Conservation (phyloP, 2,888 invertebrate genomes). For the Pachycephus smyrnensis region DNA sequence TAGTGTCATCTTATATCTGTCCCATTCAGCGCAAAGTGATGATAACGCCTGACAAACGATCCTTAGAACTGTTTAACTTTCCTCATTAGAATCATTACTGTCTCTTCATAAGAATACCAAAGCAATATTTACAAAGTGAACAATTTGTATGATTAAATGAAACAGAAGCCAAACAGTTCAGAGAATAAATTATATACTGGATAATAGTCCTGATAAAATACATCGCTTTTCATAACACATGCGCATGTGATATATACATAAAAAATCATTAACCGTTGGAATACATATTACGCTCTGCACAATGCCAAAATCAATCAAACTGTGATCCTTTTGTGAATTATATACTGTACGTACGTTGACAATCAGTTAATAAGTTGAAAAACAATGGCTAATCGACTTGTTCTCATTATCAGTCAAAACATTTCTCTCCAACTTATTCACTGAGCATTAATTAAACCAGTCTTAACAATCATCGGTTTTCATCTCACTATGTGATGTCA, state of each 20-base stretch:
- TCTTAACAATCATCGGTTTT: not conserved
- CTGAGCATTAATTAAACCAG: not conserved
- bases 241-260: not conserved
- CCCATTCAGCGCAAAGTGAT: not conserved
- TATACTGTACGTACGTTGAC: not conserved
- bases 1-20: not conserved
- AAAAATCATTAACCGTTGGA: not conserved
- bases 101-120: not conserved
- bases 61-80: not conserved
- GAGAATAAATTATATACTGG: not conserved
- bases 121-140: not conserved
- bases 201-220: not conserved
- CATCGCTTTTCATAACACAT: not conserved
- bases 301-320: not conserved
- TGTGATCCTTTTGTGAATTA: not conserved
- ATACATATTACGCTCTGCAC: not conserved
- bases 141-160: not conserved
- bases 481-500: not conserved
- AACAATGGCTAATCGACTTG: not conserved
- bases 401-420: not conserved
- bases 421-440: not conserved
- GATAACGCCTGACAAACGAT: not conserved
- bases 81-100: not conserved
- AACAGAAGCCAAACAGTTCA: not conserved
- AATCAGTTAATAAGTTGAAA: not conserved